Percentiles rank a stretch among this genome's conserved stretches.
Conservation (phyloP, 2,113 vertebrate genomes). For the Austrofundulus limnaeus region DNA sequence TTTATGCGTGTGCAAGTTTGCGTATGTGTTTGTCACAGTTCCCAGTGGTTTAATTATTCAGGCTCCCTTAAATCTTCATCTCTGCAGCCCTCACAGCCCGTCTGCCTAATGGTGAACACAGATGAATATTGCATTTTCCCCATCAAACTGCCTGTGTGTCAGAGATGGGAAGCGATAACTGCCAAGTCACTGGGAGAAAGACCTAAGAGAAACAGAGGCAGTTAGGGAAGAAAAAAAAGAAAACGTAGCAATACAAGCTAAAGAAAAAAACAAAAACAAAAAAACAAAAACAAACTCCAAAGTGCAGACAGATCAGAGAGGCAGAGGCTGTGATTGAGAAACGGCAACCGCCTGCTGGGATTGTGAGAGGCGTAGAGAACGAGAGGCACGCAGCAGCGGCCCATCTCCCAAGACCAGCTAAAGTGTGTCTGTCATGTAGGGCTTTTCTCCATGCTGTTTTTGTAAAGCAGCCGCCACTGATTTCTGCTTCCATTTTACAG, state of each 20-base stretch:
- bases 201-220: slow-evolving; percentile 1
- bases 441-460: slow-evolving; percentile 43
- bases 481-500: slow-evolving; percentile 41
- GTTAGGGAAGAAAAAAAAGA: slow-evolving; percentile 30
- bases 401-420: slow-evolving; percentile 41
- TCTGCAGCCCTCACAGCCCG: slow-evolving; percentile 58
- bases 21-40: slow-evolving; percentile 56
- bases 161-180: slow-evolving; percentile 34
- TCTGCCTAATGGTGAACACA: slow-evolving; percentile 68
- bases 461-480: slow-evolving; percentile 27
- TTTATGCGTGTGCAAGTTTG: slow-evolving; percentile 28
- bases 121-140: slow-evolving; percentile 68
- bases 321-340: slow-evolving; percentile 42
- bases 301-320: slow-evolving; percentile 28
- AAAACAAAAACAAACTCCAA: slow-evolving; percentile 13
- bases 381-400: slow-evolving; percentile 11
- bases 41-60: slow-evolving; percentile 80
- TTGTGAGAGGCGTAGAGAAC: slow-evolving; percentile 21
- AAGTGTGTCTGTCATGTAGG: slow-evolving; percentile 27
- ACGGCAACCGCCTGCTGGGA: slow-evolving; percentile 37
- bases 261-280: slow-evolving; percentile 16
- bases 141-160: slow-evolving; percentile 26
- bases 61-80: slow-evolving; percentile 80
- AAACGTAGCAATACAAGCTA: slow-evolving; percentile 26
- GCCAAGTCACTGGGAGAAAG: slow-evolving; percentile 50